Conservation (phyloP, 2,113 vertebrate species). For the Polypterus senegalus region DNA sequence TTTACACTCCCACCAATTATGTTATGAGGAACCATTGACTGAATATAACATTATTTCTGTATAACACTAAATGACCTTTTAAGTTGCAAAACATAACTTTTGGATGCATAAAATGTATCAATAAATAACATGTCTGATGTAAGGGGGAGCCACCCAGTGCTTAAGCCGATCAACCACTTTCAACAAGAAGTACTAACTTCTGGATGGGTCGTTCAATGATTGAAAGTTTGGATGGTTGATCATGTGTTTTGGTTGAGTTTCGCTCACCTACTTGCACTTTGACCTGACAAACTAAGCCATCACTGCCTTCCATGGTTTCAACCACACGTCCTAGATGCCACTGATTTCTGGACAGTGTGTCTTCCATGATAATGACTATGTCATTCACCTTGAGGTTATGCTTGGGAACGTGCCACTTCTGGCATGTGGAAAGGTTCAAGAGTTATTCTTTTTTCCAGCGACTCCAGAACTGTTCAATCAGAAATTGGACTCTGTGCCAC, state of each 20-base stretch:
- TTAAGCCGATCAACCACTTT: conserved; percentile 4
- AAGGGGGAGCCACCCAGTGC: no score
- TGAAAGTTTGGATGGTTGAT: conserved; percentile 4
- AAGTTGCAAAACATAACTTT: no score
- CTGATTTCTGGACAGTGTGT: conserved; percentile 5
- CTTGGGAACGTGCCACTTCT: conserved; percentile 17
- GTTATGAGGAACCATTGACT: no score
- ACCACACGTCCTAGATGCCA: conserved; percentile 14
- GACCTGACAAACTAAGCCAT: conserved; percentile 12
- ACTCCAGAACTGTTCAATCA: conserved; percentile 18
- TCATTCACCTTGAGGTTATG: conserved; percentile 13
- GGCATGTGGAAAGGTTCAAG: conserved; percentile 8
- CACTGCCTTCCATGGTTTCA: conserved; percentile 1
- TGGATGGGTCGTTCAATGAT: conserved; percentile 16
- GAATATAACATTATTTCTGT: no score
- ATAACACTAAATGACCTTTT: no score
- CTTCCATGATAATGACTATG: conserved; percentile 15
- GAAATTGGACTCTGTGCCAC: conserved; percentile 13
- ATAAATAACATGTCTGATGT: no score
- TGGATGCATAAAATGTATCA: no score
- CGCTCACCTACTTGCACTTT: conserved; percentile 8
- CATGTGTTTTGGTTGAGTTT: background rate
- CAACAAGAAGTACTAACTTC: conserved; percentile 12
- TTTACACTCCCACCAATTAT: no score
- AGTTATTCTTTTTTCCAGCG: conserved; percentile 19